Evolutionary conservation across 2,113 vertebrate genomes (phyloP).

Genomic region (Phalacrocorax brasilianus): DNA sequence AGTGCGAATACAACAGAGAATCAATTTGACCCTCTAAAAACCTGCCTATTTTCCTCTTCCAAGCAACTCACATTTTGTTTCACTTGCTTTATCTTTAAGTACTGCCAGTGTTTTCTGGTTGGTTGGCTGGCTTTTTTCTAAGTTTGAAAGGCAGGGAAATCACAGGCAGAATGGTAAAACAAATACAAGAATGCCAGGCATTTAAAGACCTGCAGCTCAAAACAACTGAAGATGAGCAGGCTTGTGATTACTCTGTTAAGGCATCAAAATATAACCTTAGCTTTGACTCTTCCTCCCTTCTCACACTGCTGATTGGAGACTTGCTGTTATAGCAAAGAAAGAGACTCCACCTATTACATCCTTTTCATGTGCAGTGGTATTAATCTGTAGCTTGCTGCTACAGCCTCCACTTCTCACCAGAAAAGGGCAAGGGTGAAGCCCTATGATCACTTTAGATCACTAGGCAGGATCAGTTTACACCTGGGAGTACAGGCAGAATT

Average conservation of each 20-base stretch:
- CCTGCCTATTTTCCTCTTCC: neutral
- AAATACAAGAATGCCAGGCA: neutral
- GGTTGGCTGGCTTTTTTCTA: neutral
- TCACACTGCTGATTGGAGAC: neutral
- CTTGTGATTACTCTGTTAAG: neutral
- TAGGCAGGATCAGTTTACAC: neutral
- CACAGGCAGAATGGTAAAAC: neutral
- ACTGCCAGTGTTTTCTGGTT: neutral
- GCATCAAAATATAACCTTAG: neutral
- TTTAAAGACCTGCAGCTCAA: neutral
- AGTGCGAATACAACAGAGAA: neutral
- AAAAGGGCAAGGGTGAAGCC: neutral
- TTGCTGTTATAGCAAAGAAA: neutral
- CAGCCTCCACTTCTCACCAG: neutral
- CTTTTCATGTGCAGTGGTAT: neutral
- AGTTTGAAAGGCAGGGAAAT: slow-evolving; percentile 2
- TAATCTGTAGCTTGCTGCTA: neutral
- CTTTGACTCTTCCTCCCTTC: neutral
- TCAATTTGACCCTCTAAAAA: neutral
- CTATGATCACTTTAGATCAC: neutral
- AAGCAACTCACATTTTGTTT: neutral
- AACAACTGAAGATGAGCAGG: neutral
- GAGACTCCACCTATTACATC: neutral
- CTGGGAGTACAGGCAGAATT: neutral
- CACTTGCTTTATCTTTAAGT: neutral